phyloP scores from a whole-genome alignment of 2,797 vertebrate genomes.

The Eulemur mongoz region DNA sequence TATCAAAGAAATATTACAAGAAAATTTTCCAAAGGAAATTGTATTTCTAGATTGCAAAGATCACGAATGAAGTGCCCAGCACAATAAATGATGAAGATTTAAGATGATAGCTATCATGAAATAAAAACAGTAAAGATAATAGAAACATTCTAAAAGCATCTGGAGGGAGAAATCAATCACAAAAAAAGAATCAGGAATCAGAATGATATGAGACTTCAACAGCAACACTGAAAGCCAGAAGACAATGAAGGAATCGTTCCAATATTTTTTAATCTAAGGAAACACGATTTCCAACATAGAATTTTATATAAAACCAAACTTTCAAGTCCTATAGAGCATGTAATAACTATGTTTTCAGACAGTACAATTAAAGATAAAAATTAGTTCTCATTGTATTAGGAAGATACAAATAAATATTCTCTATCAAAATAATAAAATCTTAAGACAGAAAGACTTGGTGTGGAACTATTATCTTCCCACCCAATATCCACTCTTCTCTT shows the following conservation, averaged over 20 bases:
- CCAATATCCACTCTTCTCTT: background rate
- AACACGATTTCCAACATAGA: background rate
- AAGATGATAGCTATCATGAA: background rate
- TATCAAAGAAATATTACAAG: background rate
- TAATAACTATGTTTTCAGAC: background rate
- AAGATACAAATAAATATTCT: background rate
- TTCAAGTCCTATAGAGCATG: background rate
- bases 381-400: background rate
- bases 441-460: background rate
- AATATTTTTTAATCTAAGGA: background rate
- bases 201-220: background rate
- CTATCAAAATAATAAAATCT: background rate
- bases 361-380: background rate
- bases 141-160: background rate
- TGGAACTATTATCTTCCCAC: background rate
- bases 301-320: background rate
- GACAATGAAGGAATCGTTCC: background rate
- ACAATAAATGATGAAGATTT: background rate
- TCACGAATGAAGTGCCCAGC: background rate
- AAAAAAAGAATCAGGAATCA: background rate
- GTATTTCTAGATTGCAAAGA: background rate
- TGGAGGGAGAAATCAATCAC: background rate
- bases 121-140: background rate
- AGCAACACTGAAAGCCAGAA: background rate
- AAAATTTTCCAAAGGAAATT: background rate